Evolutionary conservation across 2,797 vertebrate species (phyloP), one percentile per base, ranked within the genome.

Genomic region (Setipinna tenuifilis): DNA sequence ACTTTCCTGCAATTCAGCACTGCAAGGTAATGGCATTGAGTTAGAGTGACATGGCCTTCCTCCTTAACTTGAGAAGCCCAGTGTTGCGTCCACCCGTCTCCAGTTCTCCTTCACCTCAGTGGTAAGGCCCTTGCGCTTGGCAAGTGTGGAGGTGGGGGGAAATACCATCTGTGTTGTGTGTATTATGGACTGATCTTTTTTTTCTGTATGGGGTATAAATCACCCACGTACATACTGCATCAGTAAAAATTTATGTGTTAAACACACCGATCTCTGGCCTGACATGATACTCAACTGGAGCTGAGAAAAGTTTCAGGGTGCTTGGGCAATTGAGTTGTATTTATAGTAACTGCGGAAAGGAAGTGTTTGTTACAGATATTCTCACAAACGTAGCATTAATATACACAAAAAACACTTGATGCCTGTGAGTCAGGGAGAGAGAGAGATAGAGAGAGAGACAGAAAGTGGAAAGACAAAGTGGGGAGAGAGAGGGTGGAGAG

Each of bases 61-160:
- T 84, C 85, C 89, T 86, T 86, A 87, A 88, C 86, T 46, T 35
- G 85, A 90, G 83, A 81, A 85, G 57, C 68, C 23, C 85, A 81
- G 9, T 54, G 50, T 7, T 61, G 82, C 81, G 81, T 83, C 78
- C 21, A 35, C 83, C 82, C 68, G 78, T 86, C 11, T 82, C 81
- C 75, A 84, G 85, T 25, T 83, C 83, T 50, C 65, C 59, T 57
- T 62, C 41, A 87, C 81, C 83, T 31, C 68, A 65, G 31, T 16
- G 81, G n/a, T 48, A 48, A 35, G 78, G 81, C 80, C 61, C 68
- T 86, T 65, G 85, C 86, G 61, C 44, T 44, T 78, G 71, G 71
- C 71, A 78, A 19, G 6, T 19, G 2, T 5, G 17, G 71, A 19
- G 41, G 71, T 12, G 0, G 31, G 44, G 31, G 71, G 41, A 78